Base-by-base conservation (phyloP, 2,113 vertebrate species). In the Cricetomys ansorgei region DNA sequence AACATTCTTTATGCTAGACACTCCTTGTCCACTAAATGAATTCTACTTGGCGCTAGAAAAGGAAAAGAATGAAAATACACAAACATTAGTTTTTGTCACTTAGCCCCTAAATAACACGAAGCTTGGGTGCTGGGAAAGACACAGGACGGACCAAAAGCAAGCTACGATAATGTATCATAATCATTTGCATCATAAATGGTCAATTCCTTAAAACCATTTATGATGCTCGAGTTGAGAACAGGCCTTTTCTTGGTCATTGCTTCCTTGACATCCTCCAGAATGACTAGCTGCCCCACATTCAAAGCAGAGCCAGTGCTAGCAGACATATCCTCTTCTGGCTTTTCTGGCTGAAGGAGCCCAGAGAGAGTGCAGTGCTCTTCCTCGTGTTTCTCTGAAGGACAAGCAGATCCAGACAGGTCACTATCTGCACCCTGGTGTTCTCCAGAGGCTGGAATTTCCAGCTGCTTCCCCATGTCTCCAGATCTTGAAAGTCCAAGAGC, bases 171-270 rank as follows among this genome's bases (percentile, higher is more conserved):
- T 97, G 97, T 98, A 98, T 80, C 50, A 94, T 93, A 97, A 76
- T 83, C 19, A 81, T 43, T 10, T 97, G 98, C 99, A 99, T 99
- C 98, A 99, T 99, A 99, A 99, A 99, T 99, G 99, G 98, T 98
- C 73, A 94, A 80, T 97, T 85, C 29, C 83, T 94, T 93, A 80
- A 96, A 97, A 96, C 99, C 99, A 99, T 99, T 99, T 99, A 99
- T 99, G 98, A 99, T 99, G 99, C 98, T 98, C 98, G 96, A 98
- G 86, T 95, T 93, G 88, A 94, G 37, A 98, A 99, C 99, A 99
- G 99, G 99, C 99, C 99, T 99, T 99, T 99, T 99, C 96, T 98
- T 91, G 98, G 97, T 98, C 98, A 98, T 98, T 55, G 98, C 98
- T 95, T 99, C 99, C 99, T 91, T 94, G 90, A 59, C 37, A 76